A percentile compares a stretch with the other conserved stretches of the same genome.
Evolutionary conservation across 2,888 invertebrate species (phyloP).

Genomic region (Stenodera caucasica): DNA sequence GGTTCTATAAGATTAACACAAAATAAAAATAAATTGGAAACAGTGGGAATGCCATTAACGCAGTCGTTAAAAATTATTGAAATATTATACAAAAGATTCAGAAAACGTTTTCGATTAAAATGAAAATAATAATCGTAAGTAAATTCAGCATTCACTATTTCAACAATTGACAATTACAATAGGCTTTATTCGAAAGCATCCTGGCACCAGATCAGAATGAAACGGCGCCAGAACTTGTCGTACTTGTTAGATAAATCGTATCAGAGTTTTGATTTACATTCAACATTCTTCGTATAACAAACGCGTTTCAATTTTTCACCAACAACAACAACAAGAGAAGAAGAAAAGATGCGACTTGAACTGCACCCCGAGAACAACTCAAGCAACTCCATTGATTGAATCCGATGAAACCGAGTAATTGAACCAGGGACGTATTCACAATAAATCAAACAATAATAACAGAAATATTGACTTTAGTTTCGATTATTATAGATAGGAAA

Average conservation of each 20-base stretch:
- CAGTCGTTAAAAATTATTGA: slow-evolving; percentile 5
- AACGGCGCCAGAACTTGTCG: slow-evolving; percentile 52
- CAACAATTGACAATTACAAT: neutral
- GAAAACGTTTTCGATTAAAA: slow-evolving; percentile 1
- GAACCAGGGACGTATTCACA: slow-evolving; percentile 12
- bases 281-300: slow-evolving; percentile 55
- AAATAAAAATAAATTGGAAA: slow-evolving; percentile 10
- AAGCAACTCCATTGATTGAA: slow-evolving; percentile 37
- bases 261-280: slow-evolving; percentile 56
- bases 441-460: neutral
- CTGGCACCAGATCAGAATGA: slow-evolving; percentile 5
- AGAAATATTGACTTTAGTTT: neutral
- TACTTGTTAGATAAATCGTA: slow-evolving; percentile 55
- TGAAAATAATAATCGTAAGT: no score
- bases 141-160: no score
- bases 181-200: neutral
- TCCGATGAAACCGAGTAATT: slow-evolving; percentile 32
- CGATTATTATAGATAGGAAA: neutral
- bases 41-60: slow-evolving; percentile 9
- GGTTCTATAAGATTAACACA: neutral
- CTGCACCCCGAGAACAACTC: slow-evolving; percentile 33
- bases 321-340: slow-evolving; percentile 13
- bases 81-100: neutral
- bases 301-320: slow-evolving; percentile 55
- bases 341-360: slow-evolving; percentile 28